These are phyloP conservation scores for Podabrus alpinus DNA, from an alignment of 2,888 invertebrate species.

Conservation along the genomic window DNA sequence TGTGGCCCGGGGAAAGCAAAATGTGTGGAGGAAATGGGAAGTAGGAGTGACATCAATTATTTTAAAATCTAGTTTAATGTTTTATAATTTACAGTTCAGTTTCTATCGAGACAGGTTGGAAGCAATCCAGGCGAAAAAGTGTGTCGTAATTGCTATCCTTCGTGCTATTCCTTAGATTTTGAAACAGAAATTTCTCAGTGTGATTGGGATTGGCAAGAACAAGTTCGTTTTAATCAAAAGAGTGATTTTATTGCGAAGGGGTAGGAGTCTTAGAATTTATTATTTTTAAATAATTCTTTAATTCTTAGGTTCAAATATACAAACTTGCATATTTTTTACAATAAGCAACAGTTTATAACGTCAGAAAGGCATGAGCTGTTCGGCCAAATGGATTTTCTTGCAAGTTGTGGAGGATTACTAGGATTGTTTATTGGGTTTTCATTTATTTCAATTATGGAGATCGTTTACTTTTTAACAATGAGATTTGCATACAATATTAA, in stretches of 20 bases:
- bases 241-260: not conserved
- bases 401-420: constrained; percentile 62
- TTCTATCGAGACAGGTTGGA: not conserved
- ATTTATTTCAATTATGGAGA: constrained; percentile 64
- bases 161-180: constrained; percentile 72
- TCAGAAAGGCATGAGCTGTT: constrained; percentile 62
- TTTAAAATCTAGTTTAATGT: not conserved
- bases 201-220: not conserved
- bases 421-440: constrained; percentile 68
- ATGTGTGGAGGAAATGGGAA: constrained; percentile 20
- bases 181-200: constrained; percentile 73
- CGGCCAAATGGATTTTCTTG: constrained; percentile 61
- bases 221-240: not conserved
- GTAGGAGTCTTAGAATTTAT: not conserved
- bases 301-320: constrained; percentile 60
- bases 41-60: constrained; percentile 12
- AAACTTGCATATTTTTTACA: constrained; percentile 71
- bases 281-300: constrained; percentile 33
- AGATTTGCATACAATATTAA: constrained; percentile 56
- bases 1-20: constrained; percentile 57
- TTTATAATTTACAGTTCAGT: not conserved
- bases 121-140: not conserved
- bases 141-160: constrained; percentile 63
- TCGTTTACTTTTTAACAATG: constrained; percentile 63
- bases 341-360: constrained; percentile 65